A percentile compares a stretch with the other conserved stretches of the same genome.
Evolutionary conservation across 2,113 vertebrate species (phyloP).

Genomic region (Ovibos moschatus): DNA sequence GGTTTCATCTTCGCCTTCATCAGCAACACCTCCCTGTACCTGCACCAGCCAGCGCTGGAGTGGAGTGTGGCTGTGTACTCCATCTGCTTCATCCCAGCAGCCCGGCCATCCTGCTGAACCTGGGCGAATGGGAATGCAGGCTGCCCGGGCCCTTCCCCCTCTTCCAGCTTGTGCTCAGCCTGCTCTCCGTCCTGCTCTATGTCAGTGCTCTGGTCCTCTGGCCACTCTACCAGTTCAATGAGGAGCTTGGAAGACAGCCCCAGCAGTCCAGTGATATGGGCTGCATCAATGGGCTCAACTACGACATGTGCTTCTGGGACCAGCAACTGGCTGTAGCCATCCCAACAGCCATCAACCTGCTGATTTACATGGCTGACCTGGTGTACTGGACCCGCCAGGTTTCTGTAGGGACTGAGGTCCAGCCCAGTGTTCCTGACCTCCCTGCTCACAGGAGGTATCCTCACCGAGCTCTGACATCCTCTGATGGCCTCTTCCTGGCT

Average conservation of each 20-base stretch:
- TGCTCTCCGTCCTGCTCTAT: conserved; percentile 87
- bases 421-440: rapidly evolving
- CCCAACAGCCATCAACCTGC: conserved; percentile 86
- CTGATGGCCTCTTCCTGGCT: too few relatives aligned
- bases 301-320: conserved; percentile 81
- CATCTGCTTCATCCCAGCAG: conserved; percentile 91
- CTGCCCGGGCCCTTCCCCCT: conserved; percentile 86
- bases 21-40: conserved; percentile 78
- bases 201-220: conserved; percentile 86
- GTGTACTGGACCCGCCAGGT: conserved; percentile 87
- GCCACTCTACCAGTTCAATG: conserved; percentile 89
- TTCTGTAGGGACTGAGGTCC: conserved; percentile 82
- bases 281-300: rapidly evolving
- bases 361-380: conserved; percentile 88
- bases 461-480: too few relatives aligned
- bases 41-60: conserved; percentile 70
- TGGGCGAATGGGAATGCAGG: conserved; percentile 86
- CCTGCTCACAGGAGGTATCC: too few relatives aligned
- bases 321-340: conserved; percentile 83
- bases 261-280: rapidly evolving
- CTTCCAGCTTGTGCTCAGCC: conserved; percentile 86
- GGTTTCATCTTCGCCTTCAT: conserved; percentile 90
- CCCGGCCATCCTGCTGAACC: conserved; percentile 86
- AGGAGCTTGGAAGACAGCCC: conserved; percentile 51
- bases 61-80: conserved; percentile 91